Percentiles rank a stretch among this genome's conserved stretches.
Conservation (phyloP, 2,888 invertebrate genomes). For the Platycheirus albimanus region DNA sequence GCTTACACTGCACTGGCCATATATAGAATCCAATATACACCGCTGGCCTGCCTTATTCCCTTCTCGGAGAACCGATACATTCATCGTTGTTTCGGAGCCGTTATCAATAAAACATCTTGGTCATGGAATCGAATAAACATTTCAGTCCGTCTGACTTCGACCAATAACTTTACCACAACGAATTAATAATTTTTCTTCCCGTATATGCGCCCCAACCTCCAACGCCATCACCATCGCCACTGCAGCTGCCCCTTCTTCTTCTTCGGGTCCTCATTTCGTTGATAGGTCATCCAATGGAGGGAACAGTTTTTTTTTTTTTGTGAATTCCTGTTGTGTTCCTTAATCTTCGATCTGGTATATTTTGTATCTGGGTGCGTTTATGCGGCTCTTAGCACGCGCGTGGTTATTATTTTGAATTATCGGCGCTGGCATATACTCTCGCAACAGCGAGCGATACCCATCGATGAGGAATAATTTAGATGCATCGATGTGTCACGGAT, state of each 20-base stretch:
- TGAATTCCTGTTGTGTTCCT: conserved; percentile 18
- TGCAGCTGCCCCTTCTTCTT: conserved; percentile 12
- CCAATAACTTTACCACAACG: conserved; percentile 81
- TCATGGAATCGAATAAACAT: conserved; percentile 82
- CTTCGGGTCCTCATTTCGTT: neutral
- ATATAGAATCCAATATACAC: no score
- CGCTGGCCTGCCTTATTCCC: no score
- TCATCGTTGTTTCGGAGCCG: conserved; percentile 36
- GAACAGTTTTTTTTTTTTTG: conserved; percentile 32
- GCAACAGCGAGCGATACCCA: conserved; percentile 4
- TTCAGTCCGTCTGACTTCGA: conserved; percentile 79
- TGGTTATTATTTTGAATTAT: conserved; percentile 63
- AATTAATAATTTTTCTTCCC: conserved; percentile 76
- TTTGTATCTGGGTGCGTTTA: conserved; percentile 57
- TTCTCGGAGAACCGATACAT: no score
- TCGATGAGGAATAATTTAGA: conserved; percentile 54
- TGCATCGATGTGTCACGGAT: conserved; percentile 60
- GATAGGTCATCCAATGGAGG: conserved; percentile 42
- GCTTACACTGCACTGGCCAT: no score
- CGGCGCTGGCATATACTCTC: conserved; percentile 26
- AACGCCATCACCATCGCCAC: no score
- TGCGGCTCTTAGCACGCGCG: conserved; percentile 66
- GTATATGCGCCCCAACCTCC: no score
- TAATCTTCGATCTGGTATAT: conserved; percentile 62
- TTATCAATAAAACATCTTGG: conserved; percentile 82